Evolutionary conservation across 2,797 vertebrate species (phyloP), one percentile per base, ranked within the genome.

Genomic region (Centroberyx gerrardi): DNA sequence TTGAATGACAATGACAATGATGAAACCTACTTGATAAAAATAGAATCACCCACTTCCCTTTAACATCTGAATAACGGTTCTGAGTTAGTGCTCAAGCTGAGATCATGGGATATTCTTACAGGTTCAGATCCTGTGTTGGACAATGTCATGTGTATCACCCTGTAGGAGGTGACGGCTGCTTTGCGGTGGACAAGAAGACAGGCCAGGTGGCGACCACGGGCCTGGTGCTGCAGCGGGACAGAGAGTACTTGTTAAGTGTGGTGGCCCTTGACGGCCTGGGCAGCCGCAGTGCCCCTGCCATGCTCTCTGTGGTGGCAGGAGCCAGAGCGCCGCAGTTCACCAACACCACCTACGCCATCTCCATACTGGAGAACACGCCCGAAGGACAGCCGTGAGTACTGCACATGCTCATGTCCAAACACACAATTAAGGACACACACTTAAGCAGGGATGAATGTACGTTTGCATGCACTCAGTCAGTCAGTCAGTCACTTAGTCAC

Each of bases 141-240:
- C 74, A 77, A 80, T 51, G 31, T 75, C 18, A 51, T 62, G 18
- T 85, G 38, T 75, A 42, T 66, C 77, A 72, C 66, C 61, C 80
- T 38, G 38, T 54, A 98, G 96, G 96, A 36, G 96, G 96, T 8
- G 96, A 97, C 7, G 94, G 93, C 53, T 95, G 96, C 75, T 98
- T 97, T 74, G 87, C 94, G 9, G 96, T 97, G 72, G 96, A 97
- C 90, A 95, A 92, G 87, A 94, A 93, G 86, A 95, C 92, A 1
- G 96, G 97, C 51, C 96, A 95, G 87, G 93, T 97, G 88, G 91
- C 92, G 91, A 97, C 95, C 10, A 96, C 96, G 0, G 96, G 96
- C 52, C 91, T 96, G 74, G 92, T 94, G 8, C 87, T 97, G 71
- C 87, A 95, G 92, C 94, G 82, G 73, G 94, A 95, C 84, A 93